Base-by-base conservation (phyloP, 2,113 vertebrate species). In the Thamnaconus septentrionalis region DNA sequence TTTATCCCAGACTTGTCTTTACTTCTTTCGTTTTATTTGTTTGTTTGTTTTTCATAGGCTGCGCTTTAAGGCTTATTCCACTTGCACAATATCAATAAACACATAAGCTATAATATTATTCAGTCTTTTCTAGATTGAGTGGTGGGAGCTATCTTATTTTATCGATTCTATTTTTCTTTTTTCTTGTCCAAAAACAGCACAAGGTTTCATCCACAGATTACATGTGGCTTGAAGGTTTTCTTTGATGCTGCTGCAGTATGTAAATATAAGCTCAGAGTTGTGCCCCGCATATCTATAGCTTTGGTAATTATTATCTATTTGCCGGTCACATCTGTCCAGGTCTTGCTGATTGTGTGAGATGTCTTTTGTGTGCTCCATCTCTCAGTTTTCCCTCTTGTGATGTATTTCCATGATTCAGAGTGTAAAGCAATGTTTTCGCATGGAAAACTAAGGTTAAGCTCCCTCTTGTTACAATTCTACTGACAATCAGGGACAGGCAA, bases 401-500 rank as follows among this genome's bases (percentile, higher is more conserved):
- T 31, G 18, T 31, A 31, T 52, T 44, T 70, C 45, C 39, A 5
- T 77, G 78, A 81, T 85, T 76, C 78, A 51, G 43, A 57, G 69
- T 75, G 76, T 80, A 45, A 66, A 81, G 75, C 66, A 45, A 56
- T 77, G 66, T 68, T 66, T 71, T 58, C 49, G 39, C 43, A 11
- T 44, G 71, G 31, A n/a, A 61, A 59, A 67, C 59, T 10, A 6
- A 70, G 76, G 41, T 69, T 58, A 5, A 47, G 56, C 59, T 77
- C 75, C 76, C 69, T 74, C 69, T 80, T 75, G 71, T 73, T 91
- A 91, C 90, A 92, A 79, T 88, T 94, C 91, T 92, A 89, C 91
- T 92, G 94, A 94, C 93, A 94, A 94, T 97, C 94, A 94, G 94
- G 93, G 93, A 95, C 90, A 90, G 81, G 90, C 87, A 83, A 88